Base-by-base conservation (phyloP, 2,888 invertebrate genomes). In the Hirtodrosophila cameraria region DNA sequence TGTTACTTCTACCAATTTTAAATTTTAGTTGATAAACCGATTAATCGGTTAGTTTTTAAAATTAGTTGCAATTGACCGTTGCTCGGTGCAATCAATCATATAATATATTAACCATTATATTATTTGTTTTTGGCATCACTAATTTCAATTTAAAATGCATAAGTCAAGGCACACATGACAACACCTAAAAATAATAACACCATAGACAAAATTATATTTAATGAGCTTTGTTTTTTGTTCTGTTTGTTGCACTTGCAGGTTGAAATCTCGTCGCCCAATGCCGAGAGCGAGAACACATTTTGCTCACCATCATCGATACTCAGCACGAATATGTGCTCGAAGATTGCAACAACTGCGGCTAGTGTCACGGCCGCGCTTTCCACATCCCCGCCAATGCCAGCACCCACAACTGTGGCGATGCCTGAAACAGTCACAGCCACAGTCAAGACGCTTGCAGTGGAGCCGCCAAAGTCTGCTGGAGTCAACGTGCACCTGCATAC, bases 221-320 rank as follows among this genome's bases (percentile, higher is more conserved):
- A 27, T 36, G 13, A 43, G 18, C 12, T 36, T 41, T 36, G 43
- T 30, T 42, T 12, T 8, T 25, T 50, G 45, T n/a, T 23, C 9
- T 15, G 31, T 33, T 41, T n/a, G n/a, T 46, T 39, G 20, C 20
- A 13, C 43, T 18, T 45, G 9, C 60, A 91, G 91, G 91, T 91
- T 58, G 91, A 91, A 86, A 90, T 91, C 42, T 90, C 91, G 42
- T 91, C 91, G 30, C 91, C 91, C 72, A 91, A 90, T 88, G 90
- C 91, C 60, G 91, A 91, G 76, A 89, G 86, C 60, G 91, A 91
- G 73, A 90, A 89, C 58, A 90, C 90, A 69, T 89, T 91, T 73
- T 91, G 91, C 78, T 90, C 91, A 69, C 90, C 90, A 73, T 88
- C 90, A 78, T 90, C 91, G 55, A 89, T 91, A 72, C 85, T 91